phyloP scores from a whole-genome alignment of 2,113 vertebrate genomes.

The Pagrus major region DNA sequence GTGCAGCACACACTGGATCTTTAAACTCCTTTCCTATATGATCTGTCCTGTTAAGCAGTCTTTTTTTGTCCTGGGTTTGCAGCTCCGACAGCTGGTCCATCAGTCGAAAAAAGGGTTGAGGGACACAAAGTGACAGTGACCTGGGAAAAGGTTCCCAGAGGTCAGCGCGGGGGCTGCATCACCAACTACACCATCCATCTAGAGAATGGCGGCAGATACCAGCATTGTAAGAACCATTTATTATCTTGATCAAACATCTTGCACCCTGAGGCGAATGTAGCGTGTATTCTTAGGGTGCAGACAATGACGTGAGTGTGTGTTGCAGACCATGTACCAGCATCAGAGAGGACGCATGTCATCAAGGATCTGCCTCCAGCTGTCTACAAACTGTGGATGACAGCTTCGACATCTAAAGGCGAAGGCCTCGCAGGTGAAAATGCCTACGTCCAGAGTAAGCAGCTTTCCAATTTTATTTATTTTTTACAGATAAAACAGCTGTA shows the following conservation, averaged over 20 bases:
- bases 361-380: constrained; percentile 31
- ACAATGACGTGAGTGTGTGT: not conserved
- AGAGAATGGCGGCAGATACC: not conserved
- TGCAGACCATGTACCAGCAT: constrained; percentile 49
- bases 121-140: constrained; percentile 60
- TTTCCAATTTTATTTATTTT: not conserved
- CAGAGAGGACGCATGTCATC: constrained; percentile 44
- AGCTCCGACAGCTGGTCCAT: constrained; percentile 74
- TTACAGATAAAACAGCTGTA: no score
- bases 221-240: constrained; percentile 35
- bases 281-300: not conserved
- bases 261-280: not conserved
- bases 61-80: constrained; percentile 17
- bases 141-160: constrained; percentile 65
- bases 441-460: constrained; percentile 65
- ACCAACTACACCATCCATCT: constrained; percentile 77
- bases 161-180: constrained; percentile 78
- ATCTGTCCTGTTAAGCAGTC: not conserved
- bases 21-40: not conserved
- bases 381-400: constrained; percentile 79
- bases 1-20: no score
- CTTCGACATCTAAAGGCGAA: constrained; percentile 76
- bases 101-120: constrained; percentile 1
- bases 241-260: not conserved
- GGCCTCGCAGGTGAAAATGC: constrained; percentile 42